Conservation (phyloP, 2,797 vertebrate genomes). For the Heliangelus exortis region DNA sequence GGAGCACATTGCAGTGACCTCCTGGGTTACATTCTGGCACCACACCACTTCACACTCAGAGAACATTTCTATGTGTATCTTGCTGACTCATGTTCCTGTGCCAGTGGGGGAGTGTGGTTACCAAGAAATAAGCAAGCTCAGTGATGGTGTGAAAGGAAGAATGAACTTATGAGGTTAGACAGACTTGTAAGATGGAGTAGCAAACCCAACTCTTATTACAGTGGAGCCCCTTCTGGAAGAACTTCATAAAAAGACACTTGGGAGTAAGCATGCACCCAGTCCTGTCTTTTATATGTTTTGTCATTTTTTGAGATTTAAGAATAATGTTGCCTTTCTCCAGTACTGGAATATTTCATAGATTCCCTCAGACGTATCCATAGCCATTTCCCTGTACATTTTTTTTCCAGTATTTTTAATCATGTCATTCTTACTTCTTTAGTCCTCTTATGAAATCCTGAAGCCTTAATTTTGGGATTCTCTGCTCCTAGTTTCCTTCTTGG, state of each 20-base stretch:
- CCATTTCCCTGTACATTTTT: not conserved
- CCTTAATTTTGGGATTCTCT: not conserved
- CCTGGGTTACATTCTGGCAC: not conserved
- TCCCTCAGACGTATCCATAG: not conserved
- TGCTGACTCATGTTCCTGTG: not conserved
- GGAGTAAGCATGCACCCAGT: not conserved
- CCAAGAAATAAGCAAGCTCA: not conserved
- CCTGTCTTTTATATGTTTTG: conserved; percentile 34
- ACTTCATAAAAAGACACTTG: conserved; percentile 13
- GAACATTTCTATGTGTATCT: not conserved
- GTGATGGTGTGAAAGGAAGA: not conserved
- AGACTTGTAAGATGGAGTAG: not conserved
- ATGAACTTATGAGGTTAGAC: not conserved
- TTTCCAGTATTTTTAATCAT: not conserved
- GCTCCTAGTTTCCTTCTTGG: not conserved
- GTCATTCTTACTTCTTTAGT: not conserved
- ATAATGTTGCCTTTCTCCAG: not conserved
- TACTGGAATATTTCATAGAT: not conserved
- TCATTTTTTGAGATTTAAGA: not conserved
- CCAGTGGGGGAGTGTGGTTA: not conserved
- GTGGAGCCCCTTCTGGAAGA: conserved; percentile 15
- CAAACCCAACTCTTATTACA: not conserved
- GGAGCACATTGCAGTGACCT: not conserved
- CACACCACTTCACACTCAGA: not conserved
- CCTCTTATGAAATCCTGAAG: not conserved